Percentiles rank a stretch among this genome's conserved stretches.
phyloP scores from a whole-genome alignment of 2,797 vertebrate genomes.

The Sebastes diploproa region DNA sequence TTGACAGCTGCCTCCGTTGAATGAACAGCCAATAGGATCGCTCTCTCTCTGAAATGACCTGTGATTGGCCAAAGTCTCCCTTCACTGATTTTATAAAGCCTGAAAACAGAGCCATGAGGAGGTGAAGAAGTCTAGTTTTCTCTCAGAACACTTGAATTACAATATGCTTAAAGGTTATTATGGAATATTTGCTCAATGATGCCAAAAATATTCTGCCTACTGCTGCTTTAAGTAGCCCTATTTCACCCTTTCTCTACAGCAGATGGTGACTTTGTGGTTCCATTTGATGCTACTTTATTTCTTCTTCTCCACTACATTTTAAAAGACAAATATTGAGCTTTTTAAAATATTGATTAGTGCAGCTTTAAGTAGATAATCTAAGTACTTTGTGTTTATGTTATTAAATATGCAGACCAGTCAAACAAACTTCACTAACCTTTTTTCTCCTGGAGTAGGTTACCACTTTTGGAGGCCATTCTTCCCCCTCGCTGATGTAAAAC shows the following conservation, averaged over 20 bases:
- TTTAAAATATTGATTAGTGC: not conserved
- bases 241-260: not conserved
- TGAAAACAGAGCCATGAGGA: no score
- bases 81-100: no score
- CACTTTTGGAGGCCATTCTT: not conserved
- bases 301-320: not conserved
- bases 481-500: not conserved
- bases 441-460: no score
- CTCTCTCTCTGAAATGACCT: no score
- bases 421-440: not conserved
- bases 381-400: not conserved
- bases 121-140: no score
- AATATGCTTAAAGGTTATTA: no score
- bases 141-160: no score
- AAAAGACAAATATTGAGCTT: not conserved
- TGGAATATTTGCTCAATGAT: no score
- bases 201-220: no score
- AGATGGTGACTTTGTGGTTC: not conserved
- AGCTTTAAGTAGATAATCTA: not conserved
- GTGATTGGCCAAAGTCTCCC: no score
- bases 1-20: no score
- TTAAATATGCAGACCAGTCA: not conserved
- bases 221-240: not conserved
- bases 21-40: no score
- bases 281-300: not conserved